A percentile compares a stretch with the other conserved stretches of the same genome.
These are phyloP conservation scores for Zosterops borbonicus DNA, from an alignment of 2,113 vertebrate genomes.

Conservation along the genomic window DNA sequence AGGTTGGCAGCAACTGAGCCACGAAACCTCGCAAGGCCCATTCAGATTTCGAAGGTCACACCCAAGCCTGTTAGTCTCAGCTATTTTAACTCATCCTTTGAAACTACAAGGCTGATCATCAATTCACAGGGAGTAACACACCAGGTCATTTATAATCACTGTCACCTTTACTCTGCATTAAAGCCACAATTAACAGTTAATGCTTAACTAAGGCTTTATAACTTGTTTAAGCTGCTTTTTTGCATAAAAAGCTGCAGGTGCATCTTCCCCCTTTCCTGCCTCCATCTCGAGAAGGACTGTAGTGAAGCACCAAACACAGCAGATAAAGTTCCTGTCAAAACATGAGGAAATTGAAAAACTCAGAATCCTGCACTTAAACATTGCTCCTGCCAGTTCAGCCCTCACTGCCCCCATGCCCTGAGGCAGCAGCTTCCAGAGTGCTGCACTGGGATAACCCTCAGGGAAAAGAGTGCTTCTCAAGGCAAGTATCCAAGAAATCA, in stretches of 20 bases:
- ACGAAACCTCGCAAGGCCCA: neutral
- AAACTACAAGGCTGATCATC: neutral
- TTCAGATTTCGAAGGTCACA: neutral
- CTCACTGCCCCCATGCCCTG: neutral
- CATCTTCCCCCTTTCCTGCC: neutral
- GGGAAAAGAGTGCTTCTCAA: accelerated
- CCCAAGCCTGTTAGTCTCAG: neutral
- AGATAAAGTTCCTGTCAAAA: neutral
- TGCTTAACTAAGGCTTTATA: neutral
- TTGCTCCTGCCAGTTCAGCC: neutral
- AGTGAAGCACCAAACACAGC: neutral
- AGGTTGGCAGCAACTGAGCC: neutral
- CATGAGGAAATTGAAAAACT: accelerated
- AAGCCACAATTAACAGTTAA: neutral
- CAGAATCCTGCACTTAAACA: accelerated
- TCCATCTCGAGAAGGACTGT: neutral
- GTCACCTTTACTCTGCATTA: neutral
- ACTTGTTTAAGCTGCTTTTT: neutral
- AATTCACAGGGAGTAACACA: neutral
- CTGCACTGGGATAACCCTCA: neutral
- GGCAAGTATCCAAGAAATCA: neutral
- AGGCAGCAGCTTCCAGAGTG: neutral
- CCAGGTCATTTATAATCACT: neutral
- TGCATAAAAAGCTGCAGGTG: neutral
- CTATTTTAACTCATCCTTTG: neutral